These are phyloP conservation scores for Ophiothrix spiculata DNA, from an alignment of 35 echinoderm and acorn worm genomes.

Conservation along the genomic window DNA sequence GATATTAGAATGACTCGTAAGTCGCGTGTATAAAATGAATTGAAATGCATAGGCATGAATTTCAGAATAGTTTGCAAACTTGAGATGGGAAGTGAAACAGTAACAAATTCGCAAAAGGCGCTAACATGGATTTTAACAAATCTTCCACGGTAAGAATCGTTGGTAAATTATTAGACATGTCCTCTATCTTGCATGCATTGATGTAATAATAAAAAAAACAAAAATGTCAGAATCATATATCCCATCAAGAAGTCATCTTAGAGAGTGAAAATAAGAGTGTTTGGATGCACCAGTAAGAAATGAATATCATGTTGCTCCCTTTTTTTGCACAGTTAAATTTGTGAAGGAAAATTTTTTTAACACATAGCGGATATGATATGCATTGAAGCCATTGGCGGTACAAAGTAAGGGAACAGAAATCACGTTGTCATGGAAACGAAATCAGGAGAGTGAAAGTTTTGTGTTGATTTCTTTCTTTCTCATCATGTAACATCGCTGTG, in stretches of 20 bases:
- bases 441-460: neutral
- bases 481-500: neutral
- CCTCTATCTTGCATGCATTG: neutral
- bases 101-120: neutral
- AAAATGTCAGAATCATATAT: neutral
- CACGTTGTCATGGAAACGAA: neutral
- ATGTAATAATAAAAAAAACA: slow-evolving; percentile 1
- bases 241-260: no score
- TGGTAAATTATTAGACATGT: neutral
- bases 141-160: neutral
- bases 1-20: neutral
- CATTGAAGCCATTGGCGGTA: neutral
- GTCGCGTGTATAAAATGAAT: neutral
- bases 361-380: slow-evolving; percentile 2
- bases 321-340: neutral
- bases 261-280: neutral
- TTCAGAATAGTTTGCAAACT: neutral
- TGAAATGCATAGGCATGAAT: neutral
- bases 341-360: neutral
- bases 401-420: neutral
- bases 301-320: neutral
- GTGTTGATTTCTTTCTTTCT: neutral
- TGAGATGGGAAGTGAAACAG: neutral
- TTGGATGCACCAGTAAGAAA: neutral
- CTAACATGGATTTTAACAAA: neutral